Base-by-base conservation (phyloP, 1,140 invertebrate species). In the Physella acuta region DNA sequence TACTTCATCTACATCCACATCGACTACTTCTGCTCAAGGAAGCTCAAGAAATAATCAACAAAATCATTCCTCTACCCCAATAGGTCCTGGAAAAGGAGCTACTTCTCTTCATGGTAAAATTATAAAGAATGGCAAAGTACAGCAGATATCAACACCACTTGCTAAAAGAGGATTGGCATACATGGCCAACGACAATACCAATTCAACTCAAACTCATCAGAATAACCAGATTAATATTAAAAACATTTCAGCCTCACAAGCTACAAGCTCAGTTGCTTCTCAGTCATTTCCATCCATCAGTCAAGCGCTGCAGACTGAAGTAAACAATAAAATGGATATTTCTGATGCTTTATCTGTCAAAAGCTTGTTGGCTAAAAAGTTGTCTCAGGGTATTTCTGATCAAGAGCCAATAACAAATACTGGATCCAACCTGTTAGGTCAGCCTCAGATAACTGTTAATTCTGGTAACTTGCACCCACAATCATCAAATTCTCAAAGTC, bases 361-460 rank as follows among this genome's bases (percentile, higher is more conserved):
- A 86, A 93, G 90, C 86, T 88, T 94, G 66, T 85, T 94, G 84
- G 92, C 92, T 73, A 93, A 90, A 84, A 94, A 94, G 88, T 90
- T 94, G 87, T 77, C 68, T 34, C 77, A 80, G 59, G 76, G 31
- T 39, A 34, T 52, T 56, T n/a, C 58, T 31, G 68, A 63, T 11
- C 44, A 70, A n/a, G 49, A 70, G 14, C 17, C 51, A 30, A 20
- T 37, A 11, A 26, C 26, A n/a, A 60, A 52, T 36, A 36, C 44
- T 59, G 66, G 66, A 31, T 1, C 37, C 28, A 68, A 28, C 20
- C n/a, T n/a, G n/a, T n/a, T n/a, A n/a, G n/a, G n/a, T n/a, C n/a
- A n/a, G n/a, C n/a, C n/a, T n/a, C n/a, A n/a, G n/a, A n/a, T n/a
- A n/a, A n/a, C n/a, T n/a, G n/a, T n/a, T n/a, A n/a, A n/a, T n/a